These are phyloP conservation scores for Coenonympha glycerion DNA, from an alignment of 2,888 invertebrate genomes.

Conservation along the genomic window DNA sequence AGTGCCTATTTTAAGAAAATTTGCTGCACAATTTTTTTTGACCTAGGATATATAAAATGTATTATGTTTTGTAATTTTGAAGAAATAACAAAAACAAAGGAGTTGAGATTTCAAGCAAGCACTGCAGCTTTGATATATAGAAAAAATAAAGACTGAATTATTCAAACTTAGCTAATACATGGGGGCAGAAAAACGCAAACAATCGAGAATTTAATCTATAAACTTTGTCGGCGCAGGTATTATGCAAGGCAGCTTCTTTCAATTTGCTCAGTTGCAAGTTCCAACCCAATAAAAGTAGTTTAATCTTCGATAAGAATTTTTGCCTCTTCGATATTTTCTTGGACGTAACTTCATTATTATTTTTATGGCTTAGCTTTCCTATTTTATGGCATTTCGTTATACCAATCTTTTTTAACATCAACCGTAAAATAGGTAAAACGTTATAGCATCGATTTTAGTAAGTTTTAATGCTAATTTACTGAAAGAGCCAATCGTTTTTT, in stretches of 20 bases:
- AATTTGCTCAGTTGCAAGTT: conserved; percentile 13
- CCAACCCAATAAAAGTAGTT: conserved; percentile 14
- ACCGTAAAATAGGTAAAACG: too few species aligned
- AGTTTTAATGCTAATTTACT: too few species aligned
- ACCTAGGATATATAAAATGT: too few species aligned
- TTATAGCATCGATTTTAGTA: too few species aligned
- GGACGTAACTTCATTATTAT: neutral
- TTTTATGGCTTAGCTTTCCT: too few species aligned
- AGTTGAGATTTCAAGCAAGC: neutral
- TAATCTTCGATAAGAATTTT: conserved; percentile 7
- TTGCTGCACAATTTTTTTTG: too few species aligned
- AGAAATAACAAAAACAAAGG: neutral
- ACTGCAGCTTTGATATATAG: neutral
- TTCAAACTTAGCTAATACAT: conserved; percentile 7
- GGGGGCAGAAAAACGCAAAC: conserved; percentile 9
- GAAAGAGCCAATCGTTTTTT: too few species aligned
- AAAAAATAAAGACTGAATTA: conserved; percentile 8
- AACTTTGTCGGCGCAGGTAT: conserved; percentile 11
- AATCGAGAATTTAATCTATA: conserved; percentile 14
- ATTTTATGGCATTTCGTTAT: neutral
- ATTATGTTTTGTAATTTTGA: neutral
- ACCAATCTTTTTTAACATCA: too few species aligned
- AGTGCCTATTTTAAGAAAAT: too few species aligned
- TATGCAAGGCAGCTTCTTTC: conserved; percentile 14
- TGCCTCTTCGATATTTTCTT: conserved; percentile 7